Base-by-base conservation (phyloP, 2,113 vertebrate species). In the Onychostoma macrolepis region DNA sequence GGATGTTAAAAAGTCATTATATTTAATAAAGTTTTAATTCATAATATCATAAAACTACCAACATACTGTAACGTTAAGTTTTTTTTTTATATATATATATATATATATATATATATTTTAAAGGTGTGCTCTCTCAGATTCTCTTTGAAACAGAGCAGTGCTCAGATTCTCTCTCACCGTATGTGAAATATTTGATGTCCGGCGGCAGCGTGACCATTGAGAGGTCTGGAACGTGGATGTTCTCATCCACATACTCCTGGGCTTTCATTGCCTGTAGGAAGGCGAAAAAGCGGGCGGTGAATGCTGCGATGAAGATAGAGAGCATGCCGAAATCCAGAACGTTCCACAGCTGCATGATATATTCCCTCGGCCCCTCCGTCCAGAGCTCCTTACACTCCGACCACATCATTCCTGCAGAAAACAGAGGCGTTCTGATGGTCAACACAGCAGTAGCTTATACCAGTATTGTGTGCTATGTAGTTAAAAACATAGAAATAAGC, bases 351-450 rank as follows among this genome's bases (percentile, higher is more conserved):
- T 97, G 97, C 92, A 96, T 88, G 61, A 97, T 94, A 88, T 97
- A 97, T 65, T 97, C 97, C 86, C 96, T 93, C 3, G 96, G 96
- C 4, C 97, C 97, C 92, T 97, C 96, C 17, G 96, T 92, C 97
- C 97, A 97, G 4, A 97, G 94, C 88, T 97, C 97, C 87, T 97
- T 97, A 90, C 96, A 97, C 91, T 97, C 96, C 0, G 96, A 96
- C 97, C 97, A 97, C 96, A 97, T 97, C 97, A 97, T 97, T 28
- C 97, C 97, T 97, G 91, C 43, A 90, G 82, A 3, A 38, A 45
- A 6, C 13, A 69, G 0, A 30, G 13, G 24, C 8, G 2, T 24
- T 24, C 7, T 30, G 4, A 65, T 13, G n/a, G 61, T 65, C 65
- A 71, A 24, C 33, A 69, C 15, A 19, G 15, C 28, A 69, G 65